These are phyloP conservation scores for Zaprionus obscuricornis DNA, from an alignment of 2,888 invertebrate genomes.

Conservation along the genomic window DNA sequence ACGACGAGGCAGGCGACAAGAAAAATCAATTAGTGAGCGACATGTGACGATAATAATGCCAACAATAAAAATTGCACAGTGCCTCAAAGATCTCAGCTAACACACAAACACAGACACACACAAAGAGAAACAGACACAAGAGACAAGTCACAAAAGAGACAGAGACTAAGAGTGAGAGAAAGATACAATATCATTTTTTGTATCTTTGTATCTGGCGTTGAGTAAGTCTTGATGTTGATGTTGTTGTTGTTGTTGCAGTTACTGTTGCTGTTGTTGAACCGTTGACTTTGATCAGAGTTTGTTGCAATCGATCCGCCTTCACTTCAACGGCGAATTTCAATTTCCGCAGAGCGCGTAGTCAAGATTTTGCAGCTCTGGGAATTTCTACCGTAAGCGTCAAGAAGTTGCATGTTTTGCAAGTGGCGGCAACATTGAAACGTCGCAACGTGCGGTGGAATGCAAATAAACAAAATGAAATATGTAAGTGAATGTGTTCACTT, in stretches of 20 bases:
- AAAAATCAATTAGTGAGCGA: constrained; percentile 84
- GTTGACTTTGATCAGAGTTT: constrained; percentile 58
- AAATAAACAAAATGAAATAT: constrained; percentile 69
- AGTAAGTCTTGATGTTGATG: constrained; percentile 26
- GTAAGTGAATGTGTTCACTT: constrained; percentile 44
- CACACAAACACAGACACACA: constrained; percentile 20
- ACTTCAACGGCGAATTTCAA: constrained; percentile 57
- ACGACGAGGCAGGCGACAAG: constrained; percentile 82
- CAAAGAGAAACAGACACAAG: constrained; percentile 7
- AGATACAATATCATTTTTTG: constrained; percentile 33
- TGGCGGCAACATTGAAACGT: constrained; percentile 6
- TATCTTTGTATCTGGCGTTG: constrained; percentile 30
- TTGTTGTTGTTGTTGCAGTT: constrained; percentile 25
- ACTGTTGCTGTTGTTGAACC: constrained; percentile 29
- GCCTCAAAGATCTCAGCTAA: constrained; percentile 27
- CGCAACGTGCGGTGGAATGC: constrained; percentile 38
- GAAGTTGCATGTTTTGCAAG: constrained; percentile 26
- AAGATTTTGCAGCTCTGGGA: constrained; percentile 28
- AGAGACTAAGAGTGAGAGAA: constrained; percentile 1
- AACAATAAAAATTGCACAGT: constrained; percentile 73
- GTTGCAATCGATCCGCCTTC: constrained; percentile 67
- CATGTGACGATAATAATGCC: constrained; percentile 83
- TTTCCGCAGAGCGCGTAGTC: constrained; percentile 43
- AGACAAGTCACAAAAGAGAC: constrained; percentile 9
- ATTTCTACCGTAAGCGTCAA: constrained; percentile 40